A percentile compares a stretch with the other conserved stretches of the same genome.
Conservation (phyloP, 92 coral and sea anemone species). For the Epizoanthus fatuus region DNA sequence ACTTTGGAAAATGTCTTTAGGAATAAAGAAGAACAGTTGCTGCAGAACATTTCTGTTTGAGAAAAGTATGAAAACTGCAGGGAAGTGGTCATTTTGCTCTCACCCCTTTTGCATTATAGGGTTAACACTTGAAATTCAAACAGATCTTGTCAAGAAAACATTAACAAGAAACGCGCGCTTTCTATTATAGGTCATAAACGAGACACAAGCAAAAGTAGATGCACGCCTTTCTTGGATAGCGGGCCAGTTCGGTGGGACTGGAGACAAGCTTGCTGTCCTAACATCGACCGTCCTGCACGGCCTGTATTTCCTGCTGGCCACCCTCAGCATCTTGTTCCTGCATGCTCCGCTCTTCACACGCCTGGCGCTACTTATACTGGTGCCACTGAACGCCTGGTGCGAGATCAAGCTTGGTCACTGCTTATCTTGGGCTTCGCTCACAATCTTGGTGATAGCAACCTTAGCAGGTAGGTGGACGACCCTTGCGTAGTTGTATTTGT, state of each 20-base stretch:
- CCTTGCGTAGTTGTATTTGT: background rate
- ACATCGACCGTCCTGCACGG: constrained; percentile 86
- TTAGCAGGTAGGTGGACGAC: constrained; percentile 73
- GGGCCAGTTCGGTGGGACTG: constrained; percentile 95
- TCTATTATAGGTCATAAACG: constrained; percentile 76
- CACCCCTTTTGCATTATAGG: too few relatives aligned
- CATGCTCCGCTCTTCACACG: constrained; percentile 94
- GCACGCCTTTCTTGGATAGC: constrained; percentile 89
- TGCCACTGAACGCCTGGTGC: constrained; percentile 93
- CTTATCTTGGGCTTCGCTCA: constrained; percentile 78
- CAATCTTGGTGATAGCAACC: constrained; percentile 76
- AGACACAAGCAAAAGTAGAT: constrained; percentile 86
- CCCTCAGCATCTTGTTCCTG: constrained; percentile 91
- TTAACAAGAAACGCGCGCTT: background rate
- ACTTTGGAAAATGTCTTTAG: too few relatives aligned
- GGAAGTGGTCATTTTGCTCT: too few relatives aligned
- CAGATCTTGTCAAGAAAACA: too few relatives aligned
- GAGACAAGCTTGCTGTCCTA: constrained; percentile 79
- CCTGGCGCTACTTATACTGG: constrained; percentile 79
- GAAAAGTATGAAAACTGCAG: too few relatives aligned
- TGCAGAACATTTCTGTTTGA: too few relatives aligned
- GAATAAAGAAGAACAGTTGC: too few relatives aligned
- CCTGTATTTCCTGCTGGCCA: constrained; percentile 87
- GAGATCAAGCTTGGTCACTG: constrained; percentile 84
- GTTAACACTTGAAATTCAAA: too few relatives aligned